These are phyloP conservation scores for Sebastes nivosus DNA, from an alignment of 2,797 vertebrate species.

Conservation along the genomic window DNA sequence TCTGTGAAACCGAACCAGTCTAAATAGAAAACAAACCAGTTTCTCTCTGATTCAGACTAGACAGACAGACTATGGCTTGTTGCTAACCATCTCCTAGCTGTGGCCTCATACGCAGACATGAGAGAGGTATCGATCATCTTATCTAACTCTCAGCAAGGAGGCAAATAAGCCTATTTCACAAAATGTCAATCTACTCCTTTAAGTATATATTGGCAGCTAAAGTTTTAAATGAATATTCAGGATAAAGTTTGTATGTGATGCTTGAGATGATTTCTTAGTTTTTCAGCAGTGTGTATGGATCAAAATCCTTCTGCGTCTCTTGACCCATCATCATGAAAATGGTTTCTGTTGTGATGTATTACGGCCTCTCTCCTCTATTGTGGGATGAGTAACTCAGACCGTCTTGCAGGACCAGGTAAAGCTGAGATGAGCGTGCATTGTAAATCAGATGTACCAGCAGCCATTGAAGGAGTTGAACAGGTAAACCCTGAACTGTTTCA, in stretches of 20 bases:
- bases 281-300: not conserved
- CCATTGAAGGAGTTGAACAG: not conserved
- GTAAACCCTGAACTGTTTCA: conserved; percentile 20
- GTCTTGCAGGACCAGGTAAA: not conserved
- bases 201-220: not conserved
- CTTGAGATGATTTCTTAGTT: not conserved
- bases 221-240: not conserved
- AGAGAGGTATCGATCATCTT: not conserved
- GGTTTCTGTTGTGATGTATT: not conserved
- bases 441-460: not conserved
- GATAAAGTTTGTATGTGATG: not conserved
- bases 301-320: not conserved
- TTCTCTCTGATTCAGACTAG: too few relatives aligned
- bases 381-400: not conserved
- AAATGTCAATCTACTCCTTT: not conserved
- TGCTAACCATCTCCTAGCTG: too few relatives aligned
- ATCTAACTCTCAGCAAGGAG: not conserved
- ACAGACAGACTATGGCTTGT: too few relatives aligned
- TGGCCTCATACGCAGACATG: not conserved
- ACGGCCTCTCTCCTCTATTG: not conserved
- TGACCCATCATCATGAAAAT: not conserved
- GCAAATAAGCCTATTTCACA: not conserved
- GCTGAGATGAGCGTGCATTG: not conserved
- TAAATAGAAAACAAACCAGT: too few relatives aligned
- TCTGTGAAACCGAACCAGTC: too few relatives aligned